Percentiles rank a stretch among this genome's conserved stretches.
Conservation (phyloP, 2,113 vertebrate genomes). For the Psephotus haematonotus region DNA sequence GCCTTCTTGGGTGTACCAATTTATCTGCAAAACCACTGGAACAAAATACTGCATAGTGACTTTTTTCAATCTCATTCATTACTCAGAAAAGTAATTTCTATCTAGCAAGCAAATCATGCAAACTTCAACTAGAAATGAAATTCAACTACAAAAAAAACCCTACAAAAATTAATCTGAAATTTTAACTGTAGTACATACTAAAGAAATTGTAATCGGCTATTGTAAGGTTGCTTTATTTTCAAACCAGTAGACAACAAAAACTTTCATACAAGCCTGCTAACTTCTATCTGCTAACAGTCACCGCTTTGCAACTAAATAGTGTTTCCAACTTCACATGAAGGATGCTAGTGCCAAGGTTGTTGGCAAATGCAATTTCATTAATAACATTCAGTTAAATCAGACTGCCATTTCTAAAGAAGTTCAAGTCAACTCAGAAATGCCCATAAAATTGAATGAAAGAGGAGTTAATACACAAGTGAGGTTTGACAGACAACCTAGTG, state of each 20-base stretch:
- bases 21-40: constrained; percentile 4
- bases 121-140: not conserved
- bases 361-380: constrained; percentile 35
- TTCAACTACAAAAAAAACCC: not conserved
- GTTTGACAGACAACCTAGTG: not conserved
- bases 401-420: not conserved
- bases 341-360: not conserved
- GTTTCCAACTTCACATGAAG: not conserved
- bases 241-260: not conserved
- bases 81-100: not conserved
- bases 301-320: not conserved
- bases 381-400: not conserved
- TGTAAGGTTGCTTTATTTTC: not conserved
- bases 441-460: not conserved
- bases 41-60: not conserved
- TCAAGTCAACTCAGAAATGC: not conserved
- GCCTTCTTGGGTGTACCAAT: not conserved
- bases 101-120: not conserved
- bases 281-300: constrained; percentile 22
- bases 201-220: not conserved
- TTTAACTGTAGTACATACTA: not conserved
- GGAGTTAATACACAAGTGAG: not conserved
- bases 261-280: not conserved
- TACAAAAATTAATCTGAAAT: not conserved
- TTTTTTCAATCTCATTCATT: not conserved